Evolutionary conservation across 1,140 invertebrate genomes (phyloP).

Genomic region (Diprion similis): DNA sequence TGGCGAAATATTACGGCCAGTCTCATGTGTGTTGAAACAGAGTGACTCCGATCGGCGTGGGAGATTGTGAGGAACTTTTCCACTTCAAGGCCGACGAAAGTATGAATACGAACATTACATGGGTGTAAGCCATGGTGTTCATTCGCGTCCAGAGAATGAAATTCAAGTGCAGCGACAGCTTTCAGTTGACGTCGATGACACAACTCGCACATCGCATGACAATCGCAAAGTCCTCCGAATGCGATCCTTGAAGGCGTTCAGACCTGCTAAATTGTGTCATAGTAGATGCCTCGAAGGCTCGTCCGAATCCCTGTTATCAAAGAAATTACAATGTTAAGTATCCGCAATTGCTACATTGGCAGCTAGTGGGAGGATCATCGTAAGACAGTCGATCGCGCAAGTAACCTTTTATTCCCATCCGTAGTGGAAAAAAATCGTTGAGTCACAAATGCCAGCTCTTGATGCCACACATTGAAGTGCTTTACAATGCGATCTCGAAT

Average conservation of each 20-base stretch:
- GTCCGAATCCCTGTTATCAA: not conserved
- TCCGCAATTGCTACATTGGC: not conserved
- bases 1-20: not conserved
- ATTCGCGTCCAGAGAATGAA: not conserved
- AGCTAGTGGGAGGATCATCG: not conserved
- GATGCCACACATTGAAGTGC: not conserved
- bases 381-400: not conserved
- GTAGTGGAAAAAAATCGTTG: not conserved
- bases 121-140: no score
- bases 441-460: constrained; percentile 1
- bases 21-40: not conserved
- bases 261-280: not conserved
- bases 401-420: not conserved
- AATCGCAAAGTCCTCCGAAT: not conserved
- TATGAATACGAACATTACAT: not conserved
- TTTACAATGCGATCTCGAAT: not conserved
- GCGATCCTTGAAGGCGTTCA: not conserved
- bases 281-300: not conserved
- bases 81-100: not conserved
- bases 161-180: not conserved
- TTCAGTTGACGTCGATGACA: not conserved
- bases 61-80: not conserved
- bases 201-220: not conserved
- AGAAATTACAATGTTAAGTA: not conserved
- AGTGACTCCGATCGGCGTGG: constrained; percentile 3